Evolutionary conservation across 2,797 vertebrate genomes (phyloP), one percentile per base, ranked within the genome.

Genomic region (Benthosema pterotum): DNA sequence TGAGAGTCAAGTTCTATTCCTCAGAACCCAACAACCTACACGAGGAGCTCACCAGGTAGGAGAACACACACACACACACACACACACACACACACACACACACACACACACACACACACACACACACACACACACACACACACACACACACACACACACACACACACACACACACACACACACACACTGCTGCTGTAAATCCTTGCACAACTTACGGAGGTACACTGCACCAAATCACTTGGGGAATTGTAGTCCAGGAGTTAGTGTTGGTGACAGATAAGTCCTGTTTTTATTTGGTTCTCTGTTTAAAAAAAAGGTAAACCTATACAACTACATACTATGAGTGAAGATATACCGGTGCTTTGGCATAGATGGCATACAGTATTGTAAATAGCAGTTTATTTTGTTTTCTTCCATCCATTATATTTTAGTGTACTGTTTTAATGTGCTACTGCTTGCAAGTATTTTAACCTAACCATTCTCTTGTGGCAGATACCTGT

Each of bases 1-100:
- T 99, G 90, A 94, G 95, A 81, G 97, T 99, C 11, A 99, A 99
- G 79, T 99, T 99, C 88, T 99, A 99, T 84, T 99, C 97, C 0
- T 99, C 97, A 7, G 97, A 99, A 77, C 97, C 97, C 6, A 99
- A 98, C 88, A 99, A 99, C 80, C 93, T 99, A 7, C 96, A 96
- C 18, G 97, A 99, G 83, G 97, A 99, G 63, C 91, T 99, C 64
- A 99, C 97, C 69, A 94, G 97, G 97, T 98, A 76, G 71, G 75
- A 62, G 3, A 1, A 54, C 16, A 42, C 32, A 28, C 19, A 28
- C 16, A 42, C 17, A 13, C 42, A 49, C 52, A 16, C 65, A 43
- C 5, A 43, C 11, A 17, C 8, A 17, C 13, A 19, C 12, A 45
- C 18, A 22, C 42, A 46, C 56, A 16, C 67, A 42, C 5, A 43